Conservation (phyloP, 2,888 invertebrate genomes). For the Andrena flavipes region DNA sequence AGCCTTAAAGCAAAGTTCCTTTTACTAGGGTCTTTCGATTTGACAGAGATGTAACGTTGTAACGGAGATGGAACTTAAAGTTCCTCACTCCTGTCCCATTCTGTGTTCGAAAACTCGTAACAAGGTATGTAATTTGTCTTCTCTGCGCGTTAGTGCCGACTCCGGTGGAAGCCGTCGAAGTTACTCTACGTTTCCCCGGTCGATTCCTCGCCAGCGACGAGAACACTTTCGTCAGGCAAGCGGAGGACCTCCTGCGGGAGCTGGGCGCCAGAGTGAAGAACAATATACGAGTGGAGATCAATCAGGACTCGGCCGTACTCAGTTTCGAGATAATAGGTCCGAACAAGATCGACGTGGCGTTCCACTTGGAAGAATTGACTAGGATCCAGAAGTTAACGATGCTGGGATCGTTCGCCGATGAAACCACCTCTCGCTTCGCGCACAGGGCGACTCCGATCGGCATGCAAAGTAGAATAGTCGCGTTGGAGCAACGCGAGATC, state of each 20-base stretch:
- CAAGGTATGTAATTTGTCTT: not conserved
- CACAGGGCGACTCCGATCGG: conserved; percentile 85
- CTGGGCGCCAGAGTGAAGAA: conserved; percentile 82
- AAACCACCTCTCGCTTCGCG: conserved; percentile 88
- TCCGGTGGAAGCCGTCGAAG: conserved; percentile 90
- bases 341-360: conserved; percentile 92
- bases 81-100: too few relatives aligned
- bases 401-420: conserved; percentile 87
- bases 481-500: conserved; percentile 89
- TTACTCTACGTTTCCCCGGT: conserved; percentile 90
- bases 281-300: conserved; percentile 77
- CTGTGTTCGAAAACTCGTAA: too few relatives aligned
- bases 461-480: conserved; percentile 84
- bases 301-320: conserved; percentile 80
- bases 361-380: conserved; percentile 92
- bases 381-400: conserved; percentile 85
- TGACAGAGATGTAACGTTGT: too few relatives aligned
- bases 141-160: conserved; percentile 87
- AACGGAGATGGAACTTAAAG: too few relatives aligned
- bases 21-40: too few relatives aligned
- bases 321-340: conserved; percentile 88
- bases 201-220: conserved; percentile 85
- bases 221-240: conserved; percentile 75
- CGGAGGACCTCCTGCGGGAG: conserved; percentile 79
- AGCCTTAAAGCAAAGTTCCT: too few relatives aligned